Percentiles rank a stretch among this genome's conserved stretches.
These are phyloP conservation scores for Phrynocephalus vlangalii DNA, from an alignment of 2,797 vertebrate genomes.

Conservation along the genomic window DNA sequence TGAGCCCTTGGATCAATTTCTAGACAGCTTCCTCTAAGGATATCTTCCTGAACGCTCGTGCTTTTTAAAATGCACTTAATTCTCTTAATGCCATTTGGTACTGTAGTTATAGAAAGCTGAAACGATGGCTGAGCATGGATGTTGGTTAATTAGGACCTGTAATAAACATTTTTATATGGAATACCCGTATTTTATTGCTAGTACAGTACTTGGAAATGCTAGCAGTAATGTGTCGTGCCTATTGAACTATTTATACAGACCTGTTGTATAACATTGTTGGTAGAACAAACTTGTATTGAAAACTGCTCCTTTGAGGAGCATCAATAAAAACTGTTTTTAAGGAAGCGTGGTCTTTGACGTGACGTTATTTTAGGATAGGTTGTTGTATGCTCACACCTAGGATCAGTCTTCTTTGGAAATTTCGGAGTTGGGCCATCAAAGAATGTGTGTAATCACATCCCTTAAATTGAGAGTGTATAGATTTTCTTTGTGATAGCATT, in stretches of 20 bases:
- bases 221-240: not conserved
- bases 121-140: not conserved
- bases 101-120: not conserved
- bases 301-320: not conserved
- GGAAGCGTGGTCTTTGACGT: not conserved
- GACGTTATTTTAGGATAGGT: not conserved
- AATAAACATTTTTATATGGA: not conserved
- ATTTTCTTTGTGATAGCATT: no score
- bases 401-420: not conserved
- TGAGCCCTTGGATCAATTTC: slow-evolving; percentile 40
- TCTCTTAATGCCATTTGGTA: not conserved
- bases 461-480: no score
- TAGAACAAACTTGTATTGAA: not conserved
- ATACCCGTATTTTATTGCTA: not conserved
- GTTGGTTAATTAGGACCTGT: not conserved
- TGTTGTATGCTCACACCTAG: no score
- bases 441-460: no score
- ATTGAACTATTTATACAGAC: not conserved
- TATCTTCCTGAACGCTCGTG: not conserved
- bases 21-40: slow-evolving; percentile 29
- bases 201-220: not conserved
- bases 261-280: not conserved
- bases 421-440: no score
- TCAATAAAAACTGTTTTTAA: slow-evolving; percentile 17
- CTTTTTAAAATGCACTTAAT: not conserved